phyloP scores from a whole-genome alignment of 1,140 invertebrate genomes.

The Tribolium madens region DNA sequence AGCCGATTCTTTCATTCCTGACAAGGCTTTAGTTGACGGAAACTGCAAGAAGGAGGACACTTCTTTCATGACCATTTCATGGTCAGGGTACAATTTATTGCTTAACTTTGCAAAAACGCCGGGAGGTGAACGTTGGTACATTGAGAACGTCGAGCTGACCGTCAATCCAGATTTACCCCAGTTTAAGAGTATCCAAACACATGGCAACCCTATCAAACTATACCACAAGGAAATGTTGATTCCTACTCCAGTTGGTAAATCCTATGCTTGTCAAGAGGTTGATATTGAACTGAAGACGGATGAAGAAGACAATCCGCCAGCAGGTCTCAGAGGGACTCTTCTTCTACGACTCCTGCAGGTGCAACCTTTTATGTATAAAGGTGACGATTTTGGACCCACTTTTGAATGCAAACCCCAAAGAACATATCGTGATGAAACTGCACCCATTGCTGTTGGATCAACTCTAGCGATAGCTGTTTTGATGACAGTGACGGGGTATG shows the following conservation, averaged over 20 bases:
- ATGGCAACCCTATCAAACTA: constrained; percentile 70
- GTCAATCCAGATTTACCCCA: constrained; percentile 67
- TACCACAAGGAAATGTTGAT: constrained; percentile 77
- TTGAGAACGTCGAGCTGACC: constrained; percentile 77
- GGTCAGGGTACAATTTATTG: constrained; percentile 77
- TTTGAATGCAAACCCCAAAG: constrained; percentile 68
- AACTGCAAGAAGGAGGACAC: constrained; percentile 77
- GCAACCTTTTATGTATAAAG: constrained; percentile 77
- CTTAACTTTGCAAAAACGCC: constrained; percentile 83
- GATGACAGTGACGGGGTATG: constrained; percentile 85
- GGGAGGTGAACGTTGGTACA: constrained; percentile 87
- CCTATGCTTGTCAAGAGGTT: constrained; percentile 82
- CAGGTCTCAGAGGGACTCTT: constrained; percentile 58
- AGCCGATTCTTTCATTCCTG: constrained; percentile 62
- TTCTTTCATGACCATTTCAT: constrained; percentile 76
- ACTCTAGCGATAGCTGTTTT: constrained; percentile 84
- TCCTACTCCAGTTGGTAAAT: constrained; percentile 87
- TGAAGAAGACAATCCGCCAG: constrained; percentile 65
- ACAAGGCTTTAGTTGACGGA: constrained; percentile 61
- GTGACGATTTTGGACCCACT: constrained; percentile 72
- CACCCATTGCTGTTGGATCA: constrained; percentile 89
- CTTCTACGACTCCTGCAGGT: constrained; percentile 59
- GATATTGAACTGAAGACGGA: constrained; percentile 66
- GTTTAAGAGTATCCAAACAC: constrained; percentile 58
- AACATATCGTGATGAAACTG: constrained; percentile 80